Evolutionary conservation across 2,888 invertebrate genomes (phyloP).

Genomic region (Drosophila kokeensis): DNA sequence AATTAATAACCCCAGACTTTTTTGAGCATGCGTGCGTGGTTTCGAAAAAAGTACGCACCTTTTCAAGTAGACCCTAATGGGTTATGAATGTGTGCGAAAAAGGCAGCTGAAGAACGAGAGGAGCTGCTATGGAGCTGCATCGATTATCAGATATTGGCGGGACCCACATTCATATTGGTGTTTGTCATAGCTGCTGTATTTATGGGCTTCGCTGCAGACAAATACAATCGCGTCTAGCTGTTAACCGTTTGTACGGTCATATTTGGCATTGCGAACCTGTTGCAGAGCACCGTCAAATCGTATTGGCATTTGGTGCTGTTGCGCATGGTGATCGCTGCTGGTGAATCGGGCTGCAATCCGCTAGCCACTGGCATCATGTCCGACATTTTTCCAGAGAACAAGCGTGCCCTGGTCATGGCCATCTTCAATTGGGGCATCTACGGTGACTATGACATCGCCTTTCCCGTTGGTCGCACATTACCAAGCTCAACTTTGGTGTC

Average conservation of each 20-base stretch:
- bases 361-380: conserved; percentile 93
- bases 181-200: conserved; percentile 95
- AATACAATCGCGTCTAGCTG: conserved; percentile 90
- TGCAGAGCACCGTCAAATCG: conserved; percentile 93
- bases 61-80: no score
- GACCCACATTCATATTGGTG: conserved; percentile 96
- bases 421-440: conserved; percentile 98
- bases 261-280: conserved; percentile 92
- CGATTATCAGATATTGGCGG: conserved; percentile 96
- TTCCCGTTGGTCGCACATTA: conserved; percentile 94
- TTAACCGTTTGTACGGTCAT: conserved; percentile 91
- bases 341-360: conserved; percentile 95
- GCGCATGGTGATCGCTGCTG: conserved; percentile 94
- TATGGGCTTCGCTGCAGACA: conserved; percentile 93
- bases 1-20: no score
- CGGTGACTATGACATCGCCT: conserved; percentile 96
- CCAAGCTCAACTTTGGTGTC: conserved; percentile 90
- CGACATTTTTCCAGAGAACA: conserved; percentile 92
- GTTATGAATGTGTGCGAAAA: no score
- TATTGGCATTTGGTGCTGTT: conserved; percentile 96
- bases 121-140: conserved; percentile 90
- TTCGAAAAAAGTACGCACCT: no score
- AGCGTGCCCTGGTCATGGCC: conserved; percentile 94
- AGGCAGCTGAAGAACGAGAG: conserved; percentile 85
- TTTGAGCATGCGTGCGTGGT: no score